These are phyloP conservation scores for Crenuchus spilurus DNA, from an alignment of 2,797 vertebrate genomes.

Conservation along the genomic window DNA sequence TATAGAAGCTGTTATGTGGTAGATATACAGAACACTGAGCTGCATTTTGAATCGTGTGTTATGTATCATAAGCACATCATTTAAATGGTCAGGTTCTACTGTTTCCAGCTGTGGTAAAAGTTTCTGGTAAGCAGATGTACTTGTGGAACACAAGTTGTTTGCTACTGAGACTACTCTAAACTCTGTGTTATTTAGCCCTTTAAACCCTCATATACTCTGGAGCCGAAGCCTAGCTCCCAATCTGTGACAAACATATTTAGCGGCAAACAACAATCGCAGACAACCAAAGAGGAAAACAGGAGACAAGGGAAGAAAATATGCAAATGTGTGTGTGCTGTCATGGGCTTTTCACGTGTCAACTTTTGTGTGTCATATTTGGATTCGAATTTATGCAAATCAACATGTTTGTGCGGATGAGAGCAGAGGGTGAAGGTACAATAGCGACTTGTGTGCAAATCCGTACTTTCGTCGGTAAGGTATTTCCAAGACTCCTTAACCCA, in stretches of 20 bases:
- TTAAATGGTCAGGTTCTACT: too few relatives aligned
- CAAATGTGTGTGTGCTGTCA: slow-evolving; percentile 32
- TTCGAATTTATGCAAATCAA: slow-evolving; percentile 45
- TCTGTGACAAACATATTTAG: slow-evolving; percentile 37
- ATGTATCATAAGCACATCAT: too few relatives aligned
- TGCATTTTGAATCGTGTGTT: too few relatives aligned
- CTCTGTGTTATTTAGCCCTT: background rate
- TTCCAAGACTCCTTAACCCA: background rate
- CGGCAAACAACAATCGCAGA: slow-evolving; percentile 34
- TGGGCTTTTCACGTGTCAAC: slow-evolving; percentile 27
- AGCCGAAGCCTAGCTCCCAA: slow-evolving; percentile 13
- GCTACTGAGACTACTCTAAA: slow-evolving; percentile 9
- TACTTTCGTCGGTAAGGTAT: too few relatives aligned
- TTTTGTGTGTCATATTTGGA: slow-evolving; percentile 35
- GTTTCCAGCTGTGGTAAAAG: background rate
- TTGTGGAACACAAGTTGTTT: background rate
- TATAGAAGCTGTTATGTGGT: too few relatives aligned
- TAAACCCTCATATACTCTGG: background rate
- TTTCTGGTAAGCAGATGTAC: background rate
- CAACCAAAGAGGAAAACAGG: slow-evolving; percentile 11
- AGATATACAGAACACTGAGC: too few relatives aligned
- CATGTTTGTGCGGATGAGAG: slow-evolving; percentile 35
- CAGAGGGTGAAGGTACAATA: background rate
- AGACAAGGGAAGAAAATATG: slow-evolving; percentile 25
- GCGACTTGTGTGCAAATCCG: background rate